phyloP scores from a whole-genome alignment of 2,888 invertebrate genomes.

The Tanypteryx hageni region DNA sequence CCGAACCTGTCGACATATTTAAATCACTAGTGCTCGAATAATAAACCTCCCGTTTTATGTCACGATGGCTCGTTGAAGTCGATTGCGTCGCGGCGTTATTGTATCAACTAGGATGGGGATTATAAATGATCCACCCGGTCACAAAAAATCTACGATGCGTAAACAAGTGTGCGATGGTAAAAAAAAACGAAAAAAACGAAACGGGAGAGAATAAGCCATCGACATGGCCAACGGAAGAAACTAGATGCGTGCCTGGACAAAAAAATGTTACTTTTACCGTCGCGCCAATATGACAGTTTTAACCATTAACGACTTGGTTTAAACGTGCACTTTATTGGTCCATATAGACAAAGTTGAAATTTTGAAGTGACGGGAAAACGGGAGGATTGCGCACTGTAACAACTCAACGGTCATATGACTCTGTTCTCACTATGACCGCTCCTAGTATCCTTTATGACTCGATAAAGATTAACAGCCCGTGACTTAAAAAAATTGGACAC shows the following conservation, averaged over 20 bases:
- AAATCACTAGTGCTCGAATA: too few species aligned
- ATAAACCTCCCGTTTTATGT: too few species aligned
- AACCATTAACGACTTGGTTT: conserved; percentile 40
- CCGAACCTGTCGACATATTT: too few species aligned
- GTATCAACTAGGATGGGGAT: conserved; percentile 6
- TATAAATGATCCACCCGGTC: conserved; percentile 11
- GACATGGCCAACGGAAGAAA: background rate
- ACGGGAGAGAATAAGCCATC: background rate
- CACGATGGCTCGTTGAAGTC: background rate
- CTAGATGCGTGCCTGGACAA: conserved; percentile 5
- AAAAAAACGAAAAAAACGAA: conserved; percentile 20
- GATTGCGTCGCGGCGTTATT: conserved; percentile 22
- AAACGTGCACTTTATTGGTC: conserved; percentile 39
- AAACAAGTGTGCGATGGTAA: conserved; percentile 1
- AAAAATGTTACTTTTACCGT: background rate
- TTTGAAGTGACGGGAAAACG: background rate
- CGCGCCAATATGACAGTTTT: conserved; percentile 42
- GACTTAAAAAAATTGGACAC: background rate
- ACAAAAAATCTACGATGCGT: conserved; percentile 11
- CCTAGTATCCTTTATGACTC: background rate
- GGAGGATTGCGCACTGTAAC: background rate
- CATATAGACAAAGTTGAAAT: background rate
- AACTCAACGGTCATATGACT: background rate
- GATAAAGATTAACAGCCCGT: background rate
- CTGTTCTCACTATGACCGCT: background rate